These are phyloP conservation scores for Podotricha telesiphe DNA, from an alignment of 2,888 invertebrate species.

Conservation along the genomic window DNA sequence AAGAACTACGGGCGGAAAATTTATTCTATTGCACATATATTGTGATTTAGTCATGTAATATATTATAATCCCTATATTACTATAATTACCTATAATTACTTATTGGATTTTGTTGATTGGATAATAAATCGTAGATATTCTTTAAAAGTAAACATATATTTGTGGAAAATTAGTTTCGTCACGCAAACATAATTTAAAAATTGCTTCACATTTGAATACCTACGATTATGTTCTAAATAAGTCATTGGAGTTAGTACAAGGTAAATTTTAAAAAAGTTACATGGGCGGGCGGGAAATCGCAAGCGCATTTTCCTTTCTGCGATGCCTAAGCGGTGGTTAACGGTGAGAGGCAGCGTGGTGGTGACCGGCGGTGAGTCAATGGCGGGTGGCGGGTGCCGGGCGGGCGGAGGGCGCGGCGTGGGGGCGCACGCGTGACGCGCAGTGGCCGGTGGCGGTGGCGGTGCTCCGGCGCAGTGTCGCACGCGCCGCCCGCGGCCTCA, in stretches of 20 bases:
- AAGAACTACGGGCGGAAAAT: too few species aligned
- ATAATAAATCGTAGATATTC: too few species aligned
- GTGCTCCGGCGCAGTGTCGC: constrained; percentile 67
- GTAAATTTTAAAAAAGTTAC: not conserved
- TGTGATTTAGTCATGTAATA: too few species aligned
- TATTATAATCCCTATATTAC: too few species aligned
- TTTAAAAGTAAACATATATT: not conserved
- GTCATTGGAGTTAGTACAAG: not conserved
- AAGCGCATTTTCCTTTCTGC: constrained; percentile 21
- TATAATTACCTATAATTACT: too few species aligned
- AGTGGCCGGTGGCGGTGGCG: constrained; percentile 43
- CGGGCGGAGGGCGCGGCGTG: constrained; percentile 36
- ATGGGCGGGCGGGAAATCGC: constrained; percentile 34
- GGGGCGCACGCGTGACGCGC: constrained; percentile 36
- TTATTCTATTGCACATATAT: too few species aligned
- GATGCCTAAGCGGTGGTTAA: not conserved
- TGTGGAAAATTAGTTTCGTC: not conserved
- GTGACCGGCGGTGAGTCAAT: constrained; percentile 4
- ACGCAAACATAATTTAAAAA: not conserved
- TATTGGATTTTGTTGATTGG: too few species aligned
- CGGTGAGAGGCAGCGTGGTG: too few species aligned
- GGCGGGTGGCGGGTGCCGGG: constrained; percentile 44
- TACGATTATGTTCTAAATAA: not conserved
- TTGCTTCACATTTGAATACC: not conserved
- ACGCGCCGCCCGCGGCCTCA: constrained; percentile 80